Conservation (phyloP, 2,888 invertebrate species). For the Fissipunctia ypsillon region DNA sequence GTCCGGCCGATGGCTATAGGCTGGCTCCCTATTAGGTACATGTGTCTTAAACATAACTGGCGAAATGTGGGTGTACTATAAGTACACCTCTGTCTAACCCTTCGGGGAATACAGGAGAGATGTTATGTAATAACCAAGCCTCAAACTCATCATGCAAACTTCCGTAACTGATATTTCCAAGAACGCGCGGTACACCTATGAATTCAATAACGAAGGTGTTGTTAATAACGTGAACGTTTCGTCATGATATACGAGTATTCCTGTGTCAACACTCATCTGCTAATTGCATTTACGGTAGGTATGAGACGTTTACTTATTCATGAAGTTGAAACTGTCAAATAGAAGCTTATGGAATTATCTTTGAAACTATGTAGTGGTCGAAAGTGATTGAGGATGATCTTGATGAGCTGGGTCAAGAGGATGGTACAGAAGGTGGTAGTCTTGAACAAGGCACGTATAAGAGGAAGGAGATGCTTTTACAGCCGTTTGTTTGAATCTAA, state of each 20-base stretch:
- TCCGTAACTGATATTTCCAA: slow-evolving; percentile 5
- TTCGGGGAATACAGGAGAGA: background rate
- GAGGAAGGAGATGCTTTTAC: too few species aligned
- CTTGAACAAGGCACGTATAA: too few species aligned
- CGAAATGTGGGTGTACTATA: background rate
- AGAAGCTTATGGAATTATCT: background rate
- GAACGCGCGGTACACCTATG: background rate
- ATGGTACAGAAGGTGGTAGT: background rate
- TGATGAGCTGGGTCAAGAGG: background rate
- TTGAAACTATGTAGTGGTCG: background rate
- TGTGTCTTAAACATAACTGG: background rate
- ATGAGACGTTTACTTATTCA: slow-evolving; percentile 40
- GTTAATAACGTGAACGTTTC: slow-evolving; percentile 34
- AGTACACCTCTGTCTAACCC: background rate
- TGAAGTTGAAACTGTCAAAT: slow-evolving; percentile 32
- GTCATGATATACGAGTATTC: slow-evolving; percentile 47
- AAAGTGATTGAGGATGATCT: background rate
- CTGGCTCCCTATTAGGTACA: background rate
- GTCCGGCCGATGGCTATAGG: too few species aligned
- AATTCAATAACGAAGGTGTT: slow-evolving; percentile 32
- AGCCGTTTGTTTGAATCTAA: too few species aligned
- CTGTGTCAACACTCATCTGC: slow-evolving; percentile 55
- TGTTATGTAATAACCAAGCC: background rate
- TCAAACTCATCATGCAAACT: slow-evolving; percentile 14
- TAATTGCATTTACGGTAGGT: slow-evolving; percentile 43